A percentile compares a stretch with the other conserved stretches of the same genome.
Evolutionary conservation across 1,140 invertebrate species (phyloP).

Genomic region (Drosophila sp.): DNA sequence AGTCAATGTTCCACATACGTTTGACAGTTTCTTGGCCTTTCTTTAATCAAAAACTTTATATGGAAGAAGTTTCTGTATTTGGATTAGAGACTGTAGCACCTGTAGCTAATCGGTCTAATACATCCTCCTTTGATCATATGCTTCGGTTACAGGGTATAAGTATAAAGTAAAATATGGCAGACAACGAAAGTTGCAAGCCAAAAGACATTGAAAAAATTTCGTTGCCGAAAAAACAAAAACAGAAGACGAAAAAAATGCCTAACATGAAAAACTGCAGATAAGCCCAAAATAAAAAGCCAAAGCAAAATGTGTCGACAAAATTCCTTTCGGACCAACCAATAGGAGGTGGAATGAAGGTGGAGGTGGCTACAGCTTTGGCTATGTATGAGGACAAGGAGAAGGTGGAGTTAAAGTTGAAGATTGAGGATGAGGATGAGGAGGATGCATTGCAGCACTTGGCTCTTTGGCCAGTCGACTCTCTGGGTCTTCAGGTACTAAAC

Average conservation of each 20-base stretch:
- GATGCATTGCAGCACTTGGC: slow-evolving; percentile 26
- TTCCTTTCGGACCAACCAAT: slow-evolving; percentile 47
- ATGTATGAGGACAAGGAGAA: neutral
- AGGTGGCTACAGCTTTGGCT: neutral
- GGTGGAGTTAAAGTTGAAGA: neutral
- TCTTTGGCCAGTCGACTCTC: slow-evolving; percentile 25
- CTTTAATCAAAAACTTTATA: too few species aligned
- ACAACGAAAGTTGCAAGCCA: slow-evolving; percentile 65
- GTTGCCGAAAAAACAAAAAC: slow-evolving; percentile 55
- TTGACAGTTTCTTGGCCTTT: too few species aligned
- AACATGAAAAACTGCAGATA: slow-evolving; percentile 56
- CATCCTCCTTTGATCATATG: slow-evolving; percentile 27
- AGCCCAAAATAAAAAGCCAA: slow-evolving; percentile 35
- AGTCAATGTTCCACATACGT: too few species aligned
- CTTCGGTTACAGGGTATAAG: slow-evolving; percentile 18
- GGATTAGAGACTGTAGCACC: too few species aligned
- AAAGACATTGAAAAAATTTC: slow-evolving; percentile 65
- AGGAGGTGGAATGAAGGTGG: neutral
- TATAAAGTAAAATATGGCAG: slow-evolving; percentile 41
- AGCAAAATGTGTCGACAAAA: slow-evolving; percentile 60
- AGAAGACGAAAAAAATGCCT: slow-evolving; percentile 22
- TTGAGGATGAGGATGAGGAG: slow-evolving; percentile 33
- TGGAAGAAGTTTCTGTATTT: too few species aligned
- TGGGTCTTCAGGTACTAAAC: slow-evolving; percentile 57
- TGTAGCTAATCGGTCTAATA: neutral